Evolutionary conservation across 92 coral and sea anemone species (phyloP).

Genomic region (Epizoanthus scotinus): DNA sequence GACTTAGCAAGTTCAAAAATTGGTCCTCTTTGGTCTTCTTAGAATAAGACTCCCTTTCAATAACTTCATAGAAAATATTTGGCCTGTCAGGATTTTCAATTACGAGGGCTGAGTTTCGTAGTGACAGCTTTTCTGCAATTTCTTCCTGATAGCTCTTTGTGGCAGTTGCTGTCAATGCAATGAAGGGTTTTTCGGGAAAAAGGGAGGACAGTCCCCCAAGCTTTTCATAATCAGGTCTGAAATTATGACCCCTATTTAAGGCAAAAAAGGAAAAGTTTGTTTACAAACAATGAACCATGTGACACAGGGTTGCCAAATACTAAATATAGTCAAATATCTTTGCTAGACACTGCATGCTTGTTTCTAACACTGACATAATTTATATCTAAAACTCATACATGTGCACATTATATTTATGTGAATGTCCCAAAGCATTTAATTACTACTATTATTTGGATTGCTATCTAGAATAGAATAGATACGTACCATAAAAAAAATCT

Average conservation of each 20-base stretch:
- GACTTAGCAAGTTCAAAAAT: too few relatives aligned
- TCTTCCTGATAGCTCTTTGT: slow-evolving; percentile 12
- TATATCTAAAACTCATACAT: too few relatives aligned
- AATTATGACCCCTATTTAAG: slow-evolving; percentile 34
- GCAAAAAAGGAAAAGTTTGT: too few relatives aligned
- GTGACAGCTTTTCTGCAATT: slow-evolving; percentile 5
- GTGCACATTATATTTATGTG: too few relatives aligned
- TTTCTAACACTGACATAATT: background rate
- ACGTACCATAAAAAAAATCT: too few relatives aligned
- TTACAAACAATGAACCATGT: too few relatives aligned
- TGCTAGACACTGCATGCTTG: slow-evolving; percentile 1
- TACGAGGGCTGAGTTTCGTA: slow-evolving; percentile 3
- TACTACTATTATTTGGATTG: too few relatives aligned
- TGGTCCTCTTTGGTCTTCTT: slow-evolving; percentile 16
- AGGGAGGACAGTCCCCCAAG: slow-evolving; percentile 25
- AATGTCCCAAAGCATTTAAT: too few relatives aligned
- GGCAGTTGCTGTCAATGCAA: slow-evolving; percentile 45
- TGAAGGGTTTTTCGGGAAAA: slow-evolving; percentile 20
- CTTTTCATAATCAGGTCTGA: slow-evolving; percentile 11
- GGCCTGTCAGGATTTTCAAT: slow-evolving; percentile 32
- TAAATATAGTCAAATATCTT: background rate
- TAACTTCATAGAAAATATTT: slow-evolving; percentile 23
- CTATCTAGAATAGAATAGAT: too few relatives aligned
- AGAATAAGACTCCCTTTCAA: slow-evolving; percentile 12
- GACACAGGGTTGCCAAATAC: too few relatives aligned